Base-by-base conservation (phyloP, 2,888 invertebrate species). In the Pristionchus exspectatus region DNA sequence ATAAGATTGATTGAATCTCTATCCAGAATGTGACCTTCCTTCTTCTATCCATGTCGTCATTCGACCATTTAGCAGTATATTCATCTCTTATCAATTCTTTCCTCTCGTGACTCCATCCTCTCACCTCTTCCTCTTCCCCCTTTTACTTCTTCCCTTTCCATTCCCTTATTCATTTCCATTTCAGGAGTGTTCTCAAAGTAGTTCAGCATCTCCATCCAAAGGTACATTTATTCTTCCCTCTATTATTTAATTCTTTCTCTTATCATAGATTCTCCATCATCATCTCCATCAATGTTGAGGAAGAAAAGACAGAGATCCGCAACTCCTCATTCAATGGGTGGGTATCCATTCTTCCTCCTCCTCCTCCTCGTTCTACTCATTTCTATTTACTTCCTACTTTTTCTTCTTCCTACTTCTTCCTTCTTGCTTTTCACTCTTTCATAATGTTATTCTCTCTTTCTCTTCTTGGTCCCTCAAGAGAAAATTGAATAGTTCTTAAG, bases 271-370 rank as follows among this genome's bases (percentile, higher is more conserved):
- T 84, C 84, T n/a, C 56, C 27, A 27, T 56, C 84, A 56, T 66
- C 66, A 30, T 56, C 86, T 7, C 66, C 72, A 18, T 54, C 88
- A 63, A 69, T 50, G 38, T 33, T 14, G 12, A 21, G 74, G 12
- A 74, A 88, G 72, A 74, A 56, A 24, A 30, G 88, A 30, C 77
- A 63, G 77, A 54, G 88, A 44, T 88, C 88, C 7, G 81, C 81
- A 4, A 88, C 88, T 77, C 88, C 88, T n/a, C 88, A 88, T 63
- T 21, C 81, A n/a, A 88, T 88, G 88, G 88, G 88, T 88, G n/a
- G 1, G 81, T 74, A 38, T 38, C 38, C 63, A 54, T 56, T 59
- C 44, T 77, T 33, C 77, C 38, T 77, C 44, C 24, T 24, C 74
- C 44, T 5, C 44, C 30, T 33, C 74, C 44, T 5, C 44, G 16